A percentile compares a stretch with the other conserved stretches of the same genome.
Conservation (phyloP, 2,113 vertebrate genomes). For the Alethe castanea region DNA sequence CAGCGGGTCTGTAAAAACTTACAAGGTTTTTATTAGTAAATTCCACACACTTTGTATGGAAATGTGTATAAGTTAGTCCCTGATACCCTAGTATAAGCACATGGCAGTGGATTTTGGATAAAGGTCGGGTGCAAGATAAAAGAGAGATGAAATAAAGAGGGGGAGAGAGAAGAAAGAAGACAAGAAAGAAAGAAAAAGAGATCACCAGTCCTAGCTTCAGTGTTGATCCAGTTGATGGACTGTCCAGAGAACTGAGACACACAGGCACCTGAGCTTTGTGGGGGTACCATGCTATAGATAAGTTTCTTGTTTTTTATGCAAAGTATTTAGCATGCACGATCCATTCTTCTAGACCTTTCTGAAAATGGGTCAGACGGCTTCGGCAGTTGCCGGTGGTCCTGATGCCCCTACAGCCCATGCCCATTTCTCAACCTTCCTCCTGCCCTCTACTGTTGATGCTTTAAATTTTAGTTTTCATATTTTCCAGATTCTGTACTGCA, state of each 20-base stretch:
- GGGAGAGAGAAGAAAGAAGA: not conserved
- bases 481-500: not conserved
- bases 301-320: not conserved
- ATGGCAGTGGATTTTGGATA: not conserved
- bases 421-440: not conserved
- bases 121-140: not conserved
- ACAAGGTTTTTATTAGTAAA: accelerated
- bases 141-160: not conserved
- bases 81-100: not conserved
- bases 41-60: not conserved
- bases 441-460: not conserved
- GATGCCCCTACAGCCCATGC: not conserved
- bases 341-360: not conserved
- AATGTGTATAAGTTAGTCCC: not conserved
- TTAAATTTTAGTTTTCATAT: not conserved
- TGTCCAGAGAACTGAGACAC: not conserved
- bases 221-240: not conserved
- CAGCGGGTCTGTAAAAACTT: not conserved
- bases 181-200: not conserved
- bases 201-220: not conserved
- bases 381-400: not conserved
- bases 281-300: not conserved
- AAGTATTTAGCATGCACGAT: not conserved
- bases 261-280: not conserved
- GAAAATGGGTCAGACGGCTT: not conserved